phyloP scores from a whole-genome alignment of 2,888 invertebrate genomes.

The Phrixothrix hirtus region DNA sequence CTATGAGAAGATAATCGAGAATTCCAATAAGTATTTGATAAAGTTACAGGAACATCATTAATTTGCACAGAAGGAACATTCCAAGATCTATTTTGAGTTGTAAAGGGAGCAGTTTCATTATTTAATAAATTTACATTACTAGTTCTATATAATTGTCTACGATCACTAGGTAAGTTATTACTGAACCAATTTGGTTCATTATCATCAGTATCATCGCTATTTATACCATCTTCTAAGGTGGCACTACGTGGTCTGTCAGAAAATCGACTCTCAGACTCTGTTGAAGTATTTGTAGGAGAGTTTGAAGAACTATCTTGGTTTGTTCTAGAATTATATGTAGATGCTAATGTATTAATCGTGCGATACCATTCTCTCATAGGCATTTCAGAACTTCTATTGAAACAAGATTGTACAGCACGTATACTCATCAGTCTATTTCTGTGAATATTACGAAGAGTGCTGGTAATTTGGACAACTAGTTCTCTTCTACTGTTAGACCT shows the following conservation, averaged over 20 bases:
- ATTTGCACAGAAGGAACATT: conserved; percentile 64
- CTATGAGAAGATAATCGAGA: conserved; percentile 36
- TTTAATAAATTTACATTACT: conserved; percentile 35
- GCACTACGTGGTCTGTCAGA: conserved; percentile 2
- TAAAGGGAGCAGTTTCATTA: conserved; percentile 24
- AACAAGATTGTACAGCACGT: background rate
- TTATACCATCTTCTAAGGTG: conserved; percentile 29
- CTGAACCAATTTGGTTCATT: conserved; percentile 28
- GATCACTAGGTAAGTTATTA: conserved; percentile 20
- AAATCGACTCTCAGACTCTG: background rate
- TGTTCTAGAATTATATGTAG: conserved; percentile 25
- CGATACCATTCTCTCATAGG: conserved; percentile 36
- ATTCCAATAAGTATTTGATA: conserved; percentile 41
- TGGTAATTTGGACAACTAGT: conserved; percentile 38
- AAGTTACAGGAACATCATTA: conserved; percentile 62
- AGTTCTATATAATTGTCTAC: conserved; percentile 31
- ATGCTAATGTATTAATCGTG: conserved; percentile 37
- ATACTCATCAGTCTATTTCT: conserved; percentile 26
- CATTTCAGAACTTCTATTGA: conserved; percentile 17
- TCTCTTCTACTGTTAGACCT: conserved; percentile 39
- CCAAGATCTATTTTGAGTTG: conserved; percentile 28
- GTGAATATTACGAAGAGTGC: conserved; percentile 36
- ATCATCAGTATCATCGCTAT: conserved; percentile 36
- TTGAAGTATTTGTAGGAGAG: background rate
- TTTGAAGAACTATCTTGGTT: conserved; percentile 9